A percentile compares a stretch with the other conserved stretches of the same genome.
These are phyloP conservation scores for Argopecten irradians DNA, from an alignment of 1,140 invertebrate species.

Conservation along the genomic window DNA sequence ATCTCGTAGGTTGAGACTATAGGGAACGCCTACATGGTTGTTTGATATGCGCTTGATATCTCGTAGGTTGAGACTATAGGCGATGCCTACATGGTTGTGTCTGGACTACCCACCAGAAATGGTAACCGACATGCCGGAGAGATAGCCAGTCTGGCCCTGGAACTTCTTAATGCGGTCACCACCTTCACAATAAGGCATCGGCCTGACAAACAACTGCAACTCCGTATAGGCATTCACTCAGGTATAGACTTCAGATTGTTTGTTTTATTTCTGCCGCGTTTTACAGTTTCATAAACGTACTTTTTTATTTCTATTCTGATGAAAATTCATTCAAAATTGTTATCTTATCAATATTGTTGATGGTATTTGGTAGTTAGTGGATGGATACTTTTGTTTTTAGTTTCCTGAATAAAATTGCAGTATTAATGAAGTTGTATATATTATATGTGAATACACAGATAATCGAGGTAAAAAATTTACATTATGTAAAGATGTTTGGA, in stretches of 20 bases:
- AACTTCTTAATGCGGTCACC: constrained; percentile 87
- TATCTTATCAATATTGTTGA: background rate
- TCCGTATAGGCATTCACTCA: constrained; percentile 94
- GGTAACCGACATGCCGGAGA: constrained; percentile 88
- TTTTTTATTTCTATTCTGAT: background rate
- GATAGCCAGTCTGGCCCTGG: constrained; percentile 89
- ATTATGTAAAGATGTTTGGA: too few species aligned
- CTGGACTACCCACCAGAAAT: constrained; percentile 68
- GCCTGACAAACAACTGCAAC: constrained; percentile 88
- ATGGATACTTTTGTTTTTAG: too few species aligned
- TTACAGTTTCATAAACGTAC: background rate
- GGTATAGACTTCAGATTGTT: constrained; percentile 79
- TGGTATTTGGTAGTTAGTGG: background rate
- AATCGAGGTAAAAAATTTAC: too few species aligned
- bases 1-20: too few species aligned
- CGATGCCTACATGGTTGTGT: constrained; percentile 85
- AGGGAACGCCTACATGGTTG: too few species aligned
- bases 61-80: constrained; percentile 77
- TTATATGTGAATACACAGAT: too few species aligned
- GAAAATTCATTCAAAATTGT: background rate
- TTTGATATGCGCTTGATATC: too few species aligned
- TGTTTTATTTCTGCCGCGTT: background rate
- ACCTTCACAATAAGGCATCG: constrained; percentile 90
- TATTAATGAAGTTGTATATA: too few species aligned
- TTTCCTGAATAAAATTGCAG: too few species aligned